A percentile compares a stretch with the other conserved stretches of the same genome.
Evolutionary conservation across 2,797 vertebrate species (phyloP).

Genomic region (Sarcophilus harrisii): DNA sequence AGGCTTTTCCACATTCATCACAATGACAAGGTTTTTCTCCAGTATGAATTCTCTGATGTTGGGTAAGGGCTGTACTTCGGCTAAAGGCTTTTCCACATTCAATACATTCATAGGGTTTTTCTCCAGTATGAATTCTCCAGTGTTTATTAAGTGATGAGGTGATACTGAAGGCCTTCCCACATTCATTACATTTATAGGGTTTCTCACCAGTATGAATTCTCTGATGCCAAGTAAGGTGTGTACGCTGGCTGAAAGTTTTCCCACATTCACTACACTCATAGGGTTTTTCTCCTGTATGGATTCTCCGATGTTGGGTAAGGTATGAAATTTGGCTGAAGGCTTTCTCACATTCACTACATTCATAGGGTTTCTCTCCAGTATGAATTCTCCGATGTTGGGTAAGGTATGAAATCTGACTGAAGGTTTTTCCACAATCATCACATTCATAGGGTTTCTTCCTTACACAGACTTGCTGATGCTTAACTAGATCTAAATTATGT

Average conservation of each 20-base stretch:
- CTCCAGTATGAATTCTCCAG: conserved; percentile 77
- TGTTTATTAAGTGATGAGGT: conserved; percentile 76
- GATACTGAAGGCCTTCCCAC: conserved; percentile 75
- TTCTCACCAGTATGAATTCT: conserved; percentile 75
- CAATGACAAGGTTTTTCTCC: conserved; percentile 75
- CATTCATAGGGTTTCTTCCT: conserved; percentile 52
- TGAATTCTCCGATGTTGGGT: conserved; percentile 67
- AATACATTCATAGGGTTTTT: conserved; percentile 72
- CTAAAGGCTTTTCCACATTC: conserved; percentile 79
- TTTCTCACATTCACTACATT: conserved; percentile 76
- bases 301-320: conserved; percentile 72
- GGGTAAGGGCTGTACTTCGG: conserved; percentile 66
- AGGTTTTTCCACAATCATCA: conserved; percentile 63
- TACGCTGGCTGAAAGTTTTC: conserved; percentile 73
- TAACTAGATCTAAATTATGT: conserved; percentile 65
- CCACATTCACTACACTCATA: conserved; percentile 72
- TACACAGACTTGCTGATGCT: conserved; percentile 60
- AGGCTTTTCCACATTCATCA: conserved; percentile 70
- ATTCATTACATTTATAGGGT: conserved; percentile 76
- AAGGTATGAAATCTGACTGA: conserved; percentile 69
- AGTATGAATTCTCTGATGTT: conserved; percentile 68
- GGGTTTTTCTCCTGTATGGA: conserved; percentile 76
- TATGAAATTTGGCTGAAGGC: conserved; percentile 74
- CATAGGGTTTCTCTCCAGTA: conserved; percentile 69
- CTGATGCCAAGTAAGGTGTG: conserved; percentile 73